These are phyloP conservation scores for Saccopteryx leptura DNA, from an alignment of 2,113 vertebrate genomes.

Conservation along the genomic window DNA sequence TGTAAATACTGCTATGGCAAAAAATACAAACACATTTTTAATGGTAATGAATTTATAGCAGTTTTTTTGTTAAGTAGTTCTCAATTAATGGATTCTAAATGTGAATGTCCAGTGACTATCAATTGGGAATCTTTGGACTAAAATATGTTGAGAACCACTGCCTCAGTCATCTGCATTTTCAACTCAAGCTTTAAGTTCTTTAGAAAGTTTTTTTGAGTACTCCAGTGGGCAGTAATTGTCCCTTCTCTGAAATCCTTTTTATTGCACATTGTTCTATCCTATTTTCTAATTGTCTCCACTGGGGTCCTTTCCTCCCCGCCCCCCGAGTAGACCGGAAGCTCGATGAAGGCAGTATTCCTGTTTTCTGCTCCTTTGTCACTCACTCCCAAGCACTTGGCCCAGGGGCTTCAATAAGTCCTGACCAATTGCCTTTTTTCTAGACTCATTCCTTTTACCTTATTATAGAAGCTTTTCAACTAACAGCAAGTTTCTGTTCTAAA, in stretches of 20 bases:
- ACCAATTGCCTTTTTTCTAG: not conserved
- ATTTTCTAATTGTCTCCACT: not conserved
- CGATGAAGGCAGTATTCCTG: not conserved
- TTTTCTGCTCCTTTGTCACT: not conserved
- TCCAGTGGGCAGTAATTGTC: not conserved
- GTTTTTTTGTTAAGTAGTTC: conserved; percentile 11
- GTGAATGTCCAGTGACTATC: not conserved
- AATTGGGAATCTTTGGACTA: not conserved
- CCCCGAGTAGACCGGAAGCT: not conserved
- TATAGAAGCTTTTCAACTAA: not conserved
- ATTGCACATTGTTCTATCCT: not conserved
- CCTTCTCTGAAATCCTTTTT: conserved; percentile 1
- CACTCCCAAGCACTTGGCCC: not conserved
- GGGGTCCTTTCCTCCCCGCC: not conserved
- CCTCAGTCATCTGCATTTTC: not conserved
- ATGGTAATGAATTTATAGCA: not conserved
- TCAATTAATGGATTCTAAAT: not conserved
- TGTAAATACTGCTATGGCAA: not conserved
- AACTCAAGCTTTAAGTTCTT: not conserved
- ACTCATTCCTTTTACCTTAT: not conserved
- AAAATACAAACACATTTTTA: conserved; percentile 26
- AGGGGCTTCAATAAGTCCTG: not conserved
- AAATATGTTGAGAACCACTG: not conserved
- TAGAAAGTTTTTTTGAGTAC: not conserved
- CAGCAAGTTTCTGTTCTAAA: conserved; percentile 8